These are phyloP conservation scores for Hypotaenidia philippensis DNA, from an alignment of 2,797 vertebrate genomes.

Conservation along the genomic window DNA sequence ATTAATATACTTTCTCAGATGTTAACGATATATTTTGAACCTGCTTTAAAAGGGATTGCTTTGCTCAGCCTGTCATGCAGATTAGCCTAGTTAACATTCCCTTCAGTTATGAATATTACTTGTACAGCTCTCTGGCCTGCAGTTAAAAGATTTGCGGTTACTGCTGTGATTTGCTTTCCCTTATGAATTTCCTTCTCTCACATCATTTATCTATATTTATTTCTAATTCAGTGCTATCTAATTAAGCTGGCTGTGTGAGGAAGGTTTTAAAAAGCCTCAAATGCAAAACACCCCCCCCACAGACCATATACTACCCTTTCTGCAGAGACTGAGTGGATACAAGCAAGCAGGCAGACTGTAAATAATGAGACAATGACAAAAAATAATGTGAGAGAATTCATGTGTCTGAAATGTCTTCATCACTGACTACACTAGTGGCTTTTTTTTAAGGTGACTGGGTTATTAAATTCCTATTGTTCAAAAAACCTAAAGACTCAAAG, in stretches of 20 bases:
- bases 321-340: neutral
- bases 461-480: conserved; percentile 25
- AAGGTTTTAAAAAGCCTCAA: neutral
- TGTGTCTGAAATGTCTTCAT: neutral
- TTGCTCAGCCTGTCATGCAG: neutral
- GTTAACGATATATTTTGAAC: neutral
- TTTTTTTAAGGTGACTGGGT: neutral
- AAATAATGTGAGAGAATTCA: neutral
- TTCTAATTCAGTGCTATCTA: neutral
- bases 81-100: neutral
- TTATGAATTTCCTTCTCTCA: neutral
- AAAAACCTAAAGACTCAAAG: neutral
- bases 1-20: neutral
- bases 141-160: neutral
- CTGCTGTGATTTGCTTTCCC: neutral
- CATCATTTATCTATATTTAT: neutral
- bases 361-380: conserved; percentile 2
- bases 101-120: neutral
- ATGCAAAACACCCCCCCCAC: neutral
- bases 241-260: neutral
- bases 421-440: neutral
- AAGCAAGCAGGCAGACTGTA: neutral
- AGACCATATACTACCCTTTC: neutral
- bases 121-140: neutral
- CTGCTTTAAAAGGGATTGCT: neutral